Conservation (phyloP, 2,888 invertebrate genomes). For the Meghimatium bilineatum region DNA sequence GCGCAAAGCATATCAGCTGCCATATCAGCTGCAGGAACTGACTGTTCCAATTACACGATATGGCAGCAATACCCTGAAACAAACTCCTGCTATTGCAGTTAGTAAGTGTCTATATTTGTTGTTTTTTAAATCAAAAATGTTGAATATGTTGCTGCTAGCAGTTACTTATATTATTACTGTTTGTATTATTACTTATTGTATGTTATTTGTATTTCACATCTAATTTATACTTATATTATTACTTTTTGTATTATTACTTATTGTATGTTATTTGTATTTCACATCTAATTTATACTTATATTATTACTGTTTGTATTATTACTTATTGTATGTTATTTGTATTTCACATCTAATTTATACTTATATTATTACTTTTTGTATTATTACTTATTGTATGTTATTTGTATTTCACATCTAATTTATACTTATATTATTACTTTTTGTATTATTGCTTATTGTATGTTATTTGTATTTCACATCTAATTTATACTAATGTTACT, state of each 20-base stretch:
- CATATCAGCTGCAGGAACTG: slow-evolving; percentile 59
- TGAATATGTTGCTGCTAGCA: neutral
- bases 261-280: neutral
- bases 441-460: neutral
- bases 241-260: too few species aligned
- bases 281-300: too few species aligned
- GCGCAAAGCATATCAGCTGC: slow-evolving; percentile 65
- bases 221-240: too few species aligned
- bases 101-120: slow-evolving; percentile 58
- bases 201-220: neutral
- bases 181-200: neutral
- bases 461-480: neutral
- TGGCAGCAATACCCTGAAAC: slow-evolving; percentile 68
- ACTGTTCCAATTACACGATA: slow-evolving; percentile 65
- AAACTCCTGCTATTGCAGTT: slow-evolving; percentile 62
- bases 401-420: too few species aligned
- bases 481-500: too few species aligned
- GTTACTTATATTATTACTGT: neutral
- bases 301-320: too few species aligned
- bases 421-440: neutral
- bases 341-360: neutral
- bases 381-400: too few species aligned
- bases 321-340: neutral
- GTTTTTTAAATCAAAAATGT: neutral
- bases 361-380: too few species aligned